Evolutionary conservation across 2,113 vertebrate species (phyloP).

Genomic region (Spea multiplicata): DNA sequence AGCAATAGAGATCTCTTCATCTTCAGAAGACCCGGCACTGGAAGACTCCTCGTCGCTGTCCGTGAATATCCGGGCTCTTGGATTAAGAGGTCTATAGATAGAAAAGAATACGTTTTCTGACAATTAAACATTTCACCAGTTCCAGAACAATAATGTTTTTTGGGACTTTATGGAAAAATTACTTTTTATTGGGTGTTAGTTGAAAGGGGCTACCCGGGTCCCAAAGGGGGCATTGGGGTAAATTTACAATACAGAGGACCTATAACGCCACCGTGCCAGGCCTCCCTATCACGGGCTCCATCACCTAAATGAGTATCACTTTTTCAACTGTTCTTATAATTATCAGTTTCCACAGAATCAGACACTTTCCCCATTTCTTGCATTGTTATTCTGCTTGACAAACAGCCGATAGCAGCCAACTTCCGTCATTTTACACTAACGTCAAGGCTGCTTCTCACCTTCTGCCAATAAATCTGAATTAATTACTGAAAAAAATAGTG

Average conservation of each 20-base stretch:
- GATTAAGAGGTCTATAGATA: background rate
- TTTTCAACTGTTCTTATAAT: slow-evolving; percentile 21
- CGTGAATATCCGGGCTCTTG: slow-evolving; percentile 67
- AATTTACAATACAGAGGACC: too few species aligned
- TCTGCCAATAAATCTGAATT: too few species aligned
- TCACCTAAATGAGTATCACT: background rate
- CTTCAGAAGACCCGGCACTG: slow-evolving; percentile 81
- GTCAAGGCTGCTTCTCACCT: too few species aligned
- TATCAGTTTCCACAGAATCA: slow-evolving; percentile 15
- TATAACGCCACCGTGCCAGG: background rate
- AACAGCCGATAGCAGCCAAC: background rate
- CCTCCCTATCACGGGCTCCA: background rate
- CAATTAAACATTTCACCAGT: too few species aligned
- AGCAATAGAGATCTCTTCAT: slow-evolving; percentile 67
- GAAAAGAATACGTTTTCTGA: background rate
- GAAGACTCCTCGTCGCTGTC: slow-evolving; percentile 86
- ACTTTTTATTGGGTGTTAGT: too few species aligned
- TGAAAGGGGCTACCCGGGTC: too few species aligned
- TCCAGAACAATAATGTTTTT: too few species aligned
- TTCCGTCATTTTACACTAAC: background rate
- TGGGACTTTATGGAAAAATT: too few species aligned
- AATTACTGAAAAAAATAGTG: too few species aligned
- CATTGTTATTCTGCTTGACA: background rate
- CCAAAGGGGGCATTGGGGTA: too few species aligned
- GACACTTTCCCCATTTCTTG: background rate